Evolutionary conservation across 2,797 vertebrate genomes (phyloP), one percentile per base, ranked within the genome.

Genomic region (Platyrinchus mystaceus): DNA sequence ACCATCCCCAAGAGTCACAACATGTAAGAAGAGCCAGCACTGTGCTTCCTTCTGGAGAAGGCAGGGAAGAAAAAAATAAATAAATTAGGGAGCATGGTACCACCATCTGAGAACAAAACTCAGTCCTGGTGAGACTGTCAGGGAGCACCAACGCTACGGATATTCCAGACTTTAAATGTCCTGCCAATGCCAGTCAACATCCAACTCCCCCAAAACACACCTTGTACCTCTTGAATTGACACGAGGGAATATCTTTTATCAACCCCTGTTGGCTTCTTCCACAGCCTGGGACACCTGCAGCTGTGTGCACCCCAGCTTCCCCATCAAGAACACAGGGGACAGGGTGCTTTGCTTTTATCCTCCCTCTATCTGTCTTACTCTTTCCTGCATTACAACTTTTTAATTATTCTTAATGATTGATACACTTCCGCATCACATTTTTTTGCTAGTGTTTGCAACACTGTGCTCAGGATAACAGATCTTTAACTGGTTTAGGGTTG

Each of bases 321-420:
- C 47, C 55, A 66, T 4, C 0, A 0, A 56, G 19, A 14, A 44
- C 7, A 10, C 7, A 30, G 3, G 13, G 37, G 32, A 36, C 53
- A 60, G 14, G 21, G 15, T 87, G 70, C 30, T 93, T 84, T 71
- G 36, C 34, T 43, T 80, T 84, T 11, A 50, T 71, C 41, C 30
- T 87, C 44, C 44, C 34, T 52, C 2, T 22, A 34, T 64, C 22
- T 64, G 49, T 49, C 41, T 76, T 41, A 34, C 9, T 32, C 18
- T 83, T 77, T 92, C 8, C 37, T 75, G 53, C 24, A 55, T 28
- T 34, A 14, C 39, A 39, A 41, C 34, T 34, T 93, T 46, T 32
- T 39, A 24, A 27, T 43, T 46, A 27, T 62, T 59, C 47, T 34
- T 70, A 37, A 37, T 24, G 46, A n/a, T n/a, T 76, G 55, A 16